Conservation (phyloP, 2,797 vertebrate genomes). For the Rhynchonycteris naso region DNA sequence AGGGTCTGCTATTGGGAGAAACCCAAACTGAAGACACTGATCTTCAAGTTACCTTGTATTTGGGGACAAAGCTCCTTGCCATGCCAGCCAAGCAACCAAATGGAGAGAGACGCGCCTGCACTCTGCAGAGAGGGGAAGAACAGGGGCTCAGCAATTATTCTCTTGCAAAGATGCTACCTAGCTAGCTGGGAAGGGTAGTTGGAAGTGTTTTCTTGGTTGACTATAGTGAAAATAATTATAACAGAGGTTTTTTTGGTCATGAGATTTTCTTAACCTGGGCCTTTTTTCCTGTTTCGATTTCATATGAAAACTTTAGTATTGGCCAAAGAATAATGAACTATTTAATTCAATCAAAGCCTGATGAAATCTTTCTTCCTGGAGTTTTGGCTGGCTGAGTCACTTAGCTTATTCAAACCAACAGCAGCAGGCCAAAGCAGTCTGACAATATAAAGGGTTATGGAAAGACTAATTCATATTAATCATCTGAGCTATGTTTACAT, state of each 20-base stretch:
- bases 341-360: conserved; percentile 47
- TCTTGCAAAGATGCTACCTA: not conserved
- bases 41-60: not conserved
- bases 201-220: not conserved
- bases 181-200: not conserved
- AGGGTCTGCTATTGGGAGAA: not conserved
- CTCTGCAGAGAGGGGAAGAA: not conserved
- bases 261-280: not conserved
- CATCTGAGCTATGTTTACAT: conserved; percentile 38
- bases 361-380: conserved; percentile 13
- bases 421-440: not conserved
- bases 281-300: conserved; percentile 28
- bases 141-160: not conserved
- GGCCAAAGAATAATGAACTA: not conserved
- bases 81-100: not conserved
- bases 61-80: not conserved
- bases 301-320: not conserved
- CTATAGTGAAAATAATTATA: not conserved
- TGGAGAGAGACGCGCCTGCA: not conserved
- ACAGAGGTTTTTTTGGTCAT: conserved; percentile 1
- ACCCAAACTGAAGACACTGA: not conserved
- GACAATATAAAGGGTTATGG: not conserved
- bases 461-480: conserved; percentile 49
- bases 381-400: conserved; percentile 11
- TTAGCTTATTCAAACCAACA: conserved; percentile 6